phyloP scores from a whole-genome alignment of 1,140 invertebrate genomes.

The Atta colombica region DNA sequence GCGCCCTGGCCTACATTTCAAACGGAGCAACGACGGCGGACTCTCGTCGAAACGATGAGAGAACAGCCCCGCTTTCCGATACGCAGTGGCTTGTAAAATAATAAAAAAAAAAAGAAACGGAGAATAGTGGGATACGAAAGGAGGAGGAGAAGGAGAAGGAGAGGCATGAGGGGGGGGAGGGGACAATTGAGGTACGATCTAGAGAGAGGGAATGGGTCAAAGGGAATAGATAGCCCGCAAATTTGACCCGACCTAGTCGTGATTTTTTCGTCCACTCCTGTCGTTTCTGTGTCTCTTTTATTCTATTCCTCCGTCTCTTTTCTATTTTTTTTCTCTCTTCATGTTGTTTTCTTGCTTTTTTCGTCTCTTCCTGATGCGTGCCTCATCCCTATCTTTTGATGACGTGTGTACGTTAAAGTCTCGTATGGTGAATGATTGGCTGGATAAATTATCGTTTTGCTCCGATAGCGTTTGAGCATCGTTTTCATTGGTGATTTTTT shows the following conservation, averaged over 20 bases:
- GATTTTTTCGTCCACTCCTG: constrained; percentile 60
- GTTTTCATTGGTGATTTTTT: background rate
- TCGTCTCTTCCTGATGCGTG: background rate
- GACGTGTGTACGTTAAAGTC: constrained; percentile 7
- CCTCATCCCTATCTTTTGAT: background rate
- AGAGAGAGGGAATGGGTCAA: constrained; percentile 51
- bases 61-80: constrained; percentile 76
- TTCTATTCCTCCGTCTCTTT: background rate
- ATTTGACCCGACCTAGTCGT: constrained; percentile 64
- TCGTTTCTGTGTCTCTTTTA: constrained; percentile 38
- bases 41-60: constrained; percentile 60
- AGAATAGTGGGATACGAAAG: background rate
- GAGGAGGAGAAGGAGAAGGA: constrained; percentile 4
- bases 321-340: background rate
- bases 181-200: constrained; percentile 20
- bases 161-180: too few relatives aligned
- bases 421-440: background rate
- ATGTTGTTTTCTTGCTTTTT: background rate
- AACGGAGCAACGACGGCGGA: constrained; percentile 65
- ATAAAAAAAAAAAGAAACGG: background rate
- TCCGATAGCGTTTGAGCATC: background rate
- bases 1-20: constrained; percentile 85
- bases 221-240: constrained; percentile 63
- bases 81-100: constrained; percentile 66
- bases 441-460: background rate